These are phyloP conservation scores for Pelecanoides urinatrix DNA, from an alignment of 2,113 vertebrate genomes.

Conservation along the genomic window DNA sequence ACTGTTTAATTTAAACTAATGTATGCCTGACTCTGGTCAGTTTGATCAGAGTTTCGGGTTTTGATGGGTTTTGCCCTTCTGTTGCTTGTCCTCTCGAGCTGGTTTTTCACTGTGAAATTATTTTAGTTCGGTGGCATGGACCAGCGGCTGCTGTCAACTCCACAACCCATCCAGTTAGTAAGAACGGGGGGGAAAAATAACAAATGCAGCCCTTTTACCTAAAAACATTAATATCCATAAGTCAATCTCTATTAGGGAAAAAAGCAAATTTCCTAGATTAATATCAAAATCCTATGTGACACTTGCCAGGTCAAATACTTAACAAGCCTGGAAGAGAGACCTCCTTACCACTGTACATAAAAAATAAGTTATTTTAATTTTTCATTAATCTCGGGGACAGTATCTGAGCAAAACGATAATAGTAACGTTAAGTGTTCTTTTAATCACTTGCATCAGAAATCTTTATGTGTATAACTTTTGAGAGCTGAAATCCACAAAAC, in stretches of 20 bases:
- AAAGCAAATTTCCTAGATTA: background rate
- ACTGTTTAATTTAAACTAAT: constrained; percentile 53
- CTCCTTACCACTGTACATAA: background rate
- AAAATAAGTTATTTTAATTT: constrained; percentile 12
- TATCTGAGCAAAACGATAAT: background rate
- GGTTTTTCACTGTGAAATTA: constrained; percentile 63
- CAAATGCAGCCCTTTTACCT: constrained; percentile 21
- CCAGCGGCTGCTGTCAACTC: constrained; percentile 68
- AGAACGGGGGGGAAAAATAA: background rate
- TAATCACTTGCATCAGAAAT: background rate
- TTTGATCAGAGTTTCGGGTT: constrained; percentile 35
- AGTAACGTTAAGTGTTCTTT: background rate
- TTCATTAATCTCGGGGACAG: background rate
- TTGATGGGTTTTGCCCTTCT: constrained; percentile 64
- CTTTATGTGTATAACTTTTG: background rate
- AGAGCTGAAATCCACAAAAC: background rate
- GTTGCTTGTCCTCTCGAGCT: constrained; percentile 58
- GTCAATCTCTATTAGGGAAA: background rate
- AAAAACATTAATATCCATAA: constrained; percentile 39
- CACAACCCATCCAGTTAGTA: constrained; percentile 44
- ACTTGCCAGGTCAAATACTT: constrained; percentile 49
- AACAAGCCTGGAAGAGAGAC: background rate
- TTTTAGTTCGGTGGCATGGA: constrained; percentile 62
- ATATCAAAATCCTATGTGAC: constrained; percentile 27
- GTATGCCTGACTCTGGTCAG: constrained; percentile 60